Evolutionary conservation across 2,888 invertebrate species (phyloP).

Genomic region (Diaprepes abbreviatus): DNA sequence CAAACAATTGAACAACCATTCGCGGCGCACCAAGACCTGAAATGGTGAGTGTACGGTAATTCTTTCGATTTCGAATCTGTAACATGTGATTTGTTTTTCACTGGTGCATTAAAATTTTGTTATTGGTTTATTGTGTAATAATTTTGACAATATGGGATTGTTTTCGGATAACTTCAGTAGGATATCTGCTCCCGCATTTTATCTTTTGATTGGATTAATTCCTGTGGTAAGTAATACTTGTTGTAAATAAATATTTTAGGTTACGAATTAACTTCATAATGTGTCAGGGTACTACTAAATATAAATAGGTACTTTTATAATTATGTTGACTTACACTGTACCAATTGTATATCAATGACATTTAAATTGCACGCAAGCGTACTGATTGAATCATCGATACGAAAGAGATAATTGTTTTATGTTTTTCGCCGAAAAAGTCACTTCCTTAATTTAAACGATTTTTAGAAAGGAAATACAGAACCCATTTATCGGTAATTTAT

Average conservation of each 20-base stretch:
- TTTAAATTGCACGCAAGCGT: constrained; percentile 9
- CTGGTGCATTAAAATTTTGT: constrained; percentile 21
- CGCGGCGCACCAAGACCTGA: constrained; percentile 24
- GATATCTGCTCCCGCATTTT: constrained; percentile 10
- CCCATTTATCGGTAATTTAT: too few species aligned
- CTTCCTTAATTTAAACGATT: neutral
- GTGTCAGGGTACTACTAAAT: too few species aligned
- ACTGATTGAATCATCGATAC: neutral
- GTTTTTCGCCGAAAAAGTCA: neutral
- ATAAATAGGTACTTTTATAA: too few species aligned
- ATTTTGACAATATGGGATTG: neutral
- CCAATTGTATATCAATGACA: neutral
- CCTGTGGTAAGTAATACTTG: constrained; percentile 18
- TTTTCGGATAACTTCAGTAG: constrained; percentile 5
- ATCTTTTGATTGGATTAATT: constrained; percentile 25
- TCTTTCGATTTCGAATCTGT: constrained; percentile 25
- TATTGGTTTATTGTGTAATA: constrained; percentile 6
- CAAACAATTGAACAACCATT: constrained; percentile 29
- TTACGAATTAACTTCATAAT: too few species aligned
- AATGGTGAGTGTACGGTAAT: constrained; percentile 29
- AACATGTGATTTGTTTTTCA: constrained; percentile 32
- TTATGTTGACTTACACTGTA: too few species aligned
- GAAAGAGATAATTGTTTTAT: neutral
- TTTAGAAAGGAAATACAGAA: too few species aligned
- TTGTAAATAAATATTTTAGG: too few species aligned